A percentile compares a stretch with the other conserved stretches of the same genome.
These are phyloP conservation scores for Fistularia tabacaria DNA, from an alignment of 2,797 vertebrate genomes.

Conservation along the genomic window DNA sequence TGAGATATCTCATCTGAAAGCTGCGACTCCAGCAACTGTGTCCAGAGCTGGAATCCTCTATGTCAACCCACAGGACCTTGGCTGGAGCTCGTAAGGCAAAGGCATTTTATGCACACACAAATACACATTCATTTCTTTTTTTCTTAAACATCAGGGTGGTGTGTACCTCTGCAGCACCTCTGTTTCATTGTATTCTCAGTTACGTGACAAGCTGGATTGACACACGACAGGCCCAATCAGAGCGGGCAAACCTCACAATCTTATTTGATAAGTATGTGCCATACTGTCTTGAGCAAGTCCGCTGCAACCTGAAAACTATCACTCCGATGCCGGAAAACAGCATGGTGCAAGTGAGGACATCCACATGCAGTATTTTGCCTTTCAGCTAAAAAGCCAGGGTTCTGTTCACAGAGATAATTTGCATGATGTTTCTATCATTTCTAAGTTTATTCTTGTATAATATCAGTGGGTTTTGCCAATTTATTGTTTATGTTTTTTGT, in stretches of 20 bases:
- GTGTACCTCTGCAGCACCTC: not conserved
- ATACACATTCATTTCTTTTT: not conserved
- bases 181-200: constrained; percentile 29
- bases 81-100: constrained; percentile 76
- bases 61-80: constrained; percentile 78
- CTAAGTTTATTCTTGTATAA: not conserved
- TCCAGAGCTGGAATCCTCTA: constrained; percentile 76
- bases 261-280: constrained; percentile 78
- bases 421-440: not conserved
- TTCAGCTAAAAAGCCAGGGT: not conserved
- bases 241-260: constrained; percentile 77
- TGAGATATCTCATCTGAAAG: constrained; percentile 77
- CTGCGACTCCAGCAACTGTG: constrained; percentile 74
- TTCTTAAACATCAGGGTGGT: not conserved
- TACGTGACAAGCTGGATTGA: constrained; percentile 80
- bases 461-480: not conserved
- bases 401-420: not conserved
- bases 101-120: not conserved
- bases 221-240: constrained; percentile 74
- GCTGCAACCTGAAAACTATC: constrained; percentile 81
- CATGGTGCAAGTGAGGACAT: constrained; percentile 67
- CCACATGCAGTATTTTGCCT: not conserved
- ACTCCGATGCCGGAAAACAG: constrained; percentile 73
- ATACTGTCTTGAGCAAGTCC: constrained; percentile 79
- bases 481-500: constrained; percentile 1